phyloP scores from a whole-genome alignment of 2,888 invertebrate genomes.

The Scaptomyza reducta region DNA sequence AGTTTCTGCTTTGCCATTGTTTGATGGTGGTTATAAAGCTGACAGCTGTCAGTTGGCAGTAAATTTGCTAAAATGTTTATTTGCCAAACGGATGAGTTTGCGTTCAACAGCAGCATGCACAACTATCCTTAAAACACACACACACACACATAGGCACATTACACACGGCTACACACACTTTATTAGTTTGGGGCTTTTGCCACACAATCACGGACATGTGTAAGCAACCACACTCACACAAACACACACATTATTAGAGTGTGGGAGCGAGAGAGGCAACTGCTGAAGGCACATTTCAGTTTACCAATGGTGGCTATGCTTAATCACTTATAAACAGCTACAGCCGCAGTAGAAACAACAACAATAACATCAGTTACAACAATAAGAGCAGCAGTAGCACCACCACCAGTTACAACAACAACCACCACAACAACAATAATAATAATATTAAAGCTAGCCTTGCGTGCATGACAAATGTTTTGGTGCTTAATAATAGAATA shows the following conservation, averaged over 20 bases:
- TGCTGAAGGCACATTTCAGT: slow-evolving; percentile 51
- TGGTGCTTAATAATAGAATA: slow-evolving; percentile 78
- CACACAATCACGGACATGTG: slow-evolving; percentile 62
- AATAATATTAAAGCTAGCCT: slow-evolving; percentile 43
- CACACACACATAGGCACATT: slow-evolving; percentile 6
- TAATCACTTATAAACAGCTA: slow-evolving; percentile 76
- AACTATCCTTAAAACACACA: slow-evolving; percentile 30
- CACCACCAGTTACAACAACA: slow-evolving; percentile 9
- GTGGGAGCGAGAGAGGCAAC: slow-evolving; percentile 27
- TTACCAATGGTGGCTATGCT: slow-evolving; percentile 61
- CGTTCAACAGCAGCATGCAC: slow-evolving; percentile 70
- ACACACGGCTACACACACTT: slow-evolving; percentile 50
- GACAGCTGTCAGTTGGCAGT: slow-evolving; percentile 81
- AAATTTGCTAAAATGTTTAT: slow-evolving; percentile 80
- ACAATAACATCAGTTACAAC: slow-evolving; percentile 6
- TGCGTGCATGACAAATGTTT: slow-evolving; percentile 75
- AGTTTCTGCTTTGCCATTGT: slow-evolving; percentile 56
- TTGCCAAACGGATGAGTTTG: slow-evolving; percentile 77
- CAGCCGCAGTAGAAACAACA: slow-evolving; percentile 33
- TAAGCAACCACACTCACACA: slow-evolving; percentile 38
- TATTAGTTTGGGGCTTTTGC: slow-evolving; percentile 52
- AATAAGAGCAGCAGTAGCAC: slow-evolving; percentile 9
- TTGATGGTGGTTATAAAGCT: slow-evolving; percentile 80
- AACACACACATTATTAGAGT: slow-evolving; percentile 22
- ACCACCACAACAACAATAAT: slow-evolving; percentile 13